These are phyloP conservation scores for Myiotriccus ornatus DNA, from an alignment of 2,797 vertebrate genomes.

Conservation along the genomic window DNA sequence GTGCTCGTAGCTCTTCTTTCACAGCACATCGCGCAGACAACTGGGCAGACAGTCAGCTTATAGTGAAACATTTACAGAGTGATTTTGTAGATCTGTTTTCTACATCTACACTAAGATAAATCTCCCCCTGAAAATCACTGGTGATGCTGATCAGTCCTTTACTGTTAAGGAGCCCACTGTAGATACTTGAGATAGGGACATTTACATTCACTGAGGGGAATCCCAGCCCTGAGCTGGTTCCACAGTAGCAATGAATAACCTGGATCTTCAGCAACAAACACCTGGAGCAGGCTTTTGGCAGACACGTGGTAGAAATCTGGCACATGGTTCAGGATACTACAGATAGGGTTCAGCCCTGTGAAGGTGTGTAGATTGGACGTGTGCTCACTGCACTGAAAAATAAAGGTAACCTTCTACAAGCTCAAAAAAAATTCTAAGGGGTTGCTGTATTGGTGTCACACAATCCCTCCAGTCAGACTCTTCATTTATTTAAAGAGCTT, in stretches of 20 bases:
- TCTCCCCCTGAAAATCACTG: background rate
- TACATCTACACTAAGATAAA: background rate
- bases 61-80: background rate
- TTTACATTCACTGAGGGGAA: background rate
- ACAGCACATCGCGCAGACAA: background rate
- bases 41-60: background rate
- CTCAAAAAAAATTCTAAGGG: background rate
- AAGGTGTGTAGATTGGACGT: background rate
- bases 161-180: background rate
- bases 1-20: background rate
- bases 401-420: background rate
- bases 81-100: background rate
- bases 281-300: background rate
- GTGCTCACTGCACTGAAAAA: background rate
- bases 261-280: background rate
- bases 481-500: background rate
- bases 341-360: background rate
- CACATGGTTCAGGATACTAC: background rate
- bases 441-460: background rate
- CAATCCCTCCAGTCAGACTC: background rate
- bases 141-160: background rate
- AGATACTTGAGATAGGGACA: background rate
- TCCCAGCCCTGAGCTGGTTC: background rate
- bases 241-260: background rate
- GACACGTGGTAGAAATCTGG: accelerated